Base-by-base conservation (phyloP, 2,888 invertebrate species). In the Julus scandinavius region DNA sequence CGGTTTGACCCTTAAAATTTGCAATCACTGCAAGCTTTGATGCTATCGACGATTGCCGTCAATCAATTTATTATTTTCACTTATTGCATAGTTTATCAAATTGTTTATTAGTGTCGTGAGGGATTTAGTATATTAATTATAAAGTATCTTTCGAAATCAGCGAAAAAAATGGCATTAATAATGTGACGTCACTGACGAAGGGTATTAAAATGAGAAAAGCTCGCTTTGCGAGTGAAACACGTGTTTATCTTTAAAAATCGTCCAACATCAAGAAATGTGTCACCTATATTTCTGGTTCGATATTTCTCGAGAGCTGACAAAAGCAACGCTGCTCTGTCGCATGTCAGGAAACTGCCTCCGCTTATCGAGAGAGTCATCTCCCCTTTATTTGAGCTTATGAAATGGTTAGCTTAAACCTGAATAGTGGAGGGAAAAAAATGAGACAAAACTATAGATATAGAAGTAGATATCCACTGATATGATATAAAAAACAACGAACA, bases 351-450 rank as follows among this genome's bases (percentile, higher is more conserved):
- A 80, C 80, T 80, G 80, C 38, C 80, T 38, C 3, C 80, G 29
- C 80, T 80, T 80, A 80, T 80, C 80, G 15, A 13, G 80, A 80
- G 38, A 80, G 80, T 80, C 80, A 80, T 80, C 80, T 80, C 80
- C 80, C 80, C 80, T 80, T 80, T 80, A 80, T 80, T 80, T 80
- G 80, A 80, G 80, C 80, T 80, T 80, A 80, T 80, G 80, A 80
- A 80, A 80, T 80, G 80, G 80, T 80, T 80, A 80, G 38, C 80
- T 15, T 40, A 80, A 80, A 80, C 80, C 80, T 80, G 80, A 80
- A 40, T 38, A 80, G 80, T 15, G 13, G 80, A 80, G 38, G 80
- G 15, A 80, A 80, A 80, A 80, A 80, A 80, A 80, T 38, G 80
- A 80, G 80, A 80, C 80, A 80, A 80, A 80, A 80, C 80, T 80